A percentile compares a stretch with the other conserved stretches of the same genome.
These are phyloP conservation scores for Sula dactylatra DNA, from an alignment of 2,113 vertebrate species.

Conservation along the genomic window DNA sequence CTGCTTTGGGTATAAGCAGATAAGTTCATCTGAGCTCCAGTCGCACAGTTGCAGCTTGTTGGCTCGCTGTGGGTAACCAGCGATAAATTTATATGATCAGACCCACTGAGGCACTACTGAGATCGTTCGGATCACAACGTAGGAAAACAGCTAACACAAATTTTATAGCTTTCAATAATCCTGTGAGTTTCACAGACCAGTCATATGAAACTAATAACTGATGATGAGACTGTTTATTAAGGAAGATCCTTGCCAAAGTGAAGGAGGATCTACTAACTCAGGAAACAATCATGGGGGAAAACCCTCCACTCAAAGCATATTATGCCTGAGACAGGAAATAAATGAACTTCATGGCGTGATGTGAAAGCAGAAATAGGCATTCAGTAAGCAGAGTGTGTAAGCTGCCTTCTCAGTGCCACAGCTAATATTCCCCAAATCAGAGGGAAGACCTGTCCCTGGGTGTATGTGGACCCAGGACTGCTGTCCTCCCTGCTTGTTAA, in stretches of 20 bases:
- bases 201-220: constrained; percentile 22
- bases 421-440: background rate
- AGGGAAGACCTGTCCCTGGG: background rate
- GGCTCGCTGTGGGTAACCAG: background rate
- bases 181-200: background rate
- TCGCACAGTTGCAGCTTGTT: background rate
- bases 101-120: background rate
- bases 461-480: background rate
- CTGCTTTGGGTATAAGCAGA: background rate
- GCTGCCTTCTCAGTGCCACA: background rate
- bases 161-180: constrained; percentile 35
- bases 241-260: background rate
- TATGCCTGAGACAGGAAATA: background rate
- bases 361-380: background rate
- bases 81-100: background rate
- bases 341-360: background rate
- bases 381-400: background rate
- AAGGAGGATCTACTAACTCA: background rate
- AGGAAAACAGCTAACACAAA: constrained; percentile 9
- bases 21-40: background rate
- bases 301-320: background rate
- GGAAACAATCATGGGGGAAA: background rate
- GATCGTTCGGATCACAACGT: background rate
- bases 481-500: background rate
- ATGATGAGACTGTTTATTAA: background rate